Conservation (phyloP, 1,140 invertebrate species). For the Eulimnadia texana region DNA sequence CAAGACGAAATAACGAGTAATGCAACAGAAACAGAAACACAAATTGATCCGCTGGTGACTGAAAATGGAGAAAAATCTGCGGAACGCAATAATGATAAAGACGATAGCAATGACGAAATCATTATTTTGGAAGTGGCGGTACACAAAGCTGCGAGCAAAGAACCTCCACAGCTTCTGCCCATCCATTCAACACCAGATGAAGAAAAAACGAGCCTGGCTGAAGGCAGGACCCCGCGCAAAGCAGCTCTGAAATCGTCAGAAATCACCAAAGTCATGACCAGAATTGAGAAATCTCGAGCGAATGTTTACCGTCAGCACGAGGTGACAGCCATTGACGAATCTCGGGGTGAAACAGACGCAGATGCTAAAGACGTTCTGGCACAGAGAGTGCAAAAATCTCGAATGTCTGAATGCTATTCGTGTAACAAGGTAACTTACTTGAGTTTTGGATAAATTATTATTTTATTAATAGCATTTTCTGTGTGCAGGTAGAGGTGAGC, state of each 20-base stretch:
- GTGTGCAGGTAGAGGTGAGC: background rate
- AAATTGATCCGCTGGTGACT: background rate
- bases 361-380: background rate
- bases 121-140: no score
- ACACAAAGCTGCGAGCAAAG: background rate
- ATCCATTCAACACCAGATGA: background rate
- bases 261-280: background rate
- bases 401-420: background rate
- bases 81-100: background rate
- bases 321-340: background rate
- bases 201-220: background rate
- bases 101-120: background rate
- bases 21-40: background rate
- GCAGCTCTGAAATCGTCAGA: slow-evolving; percentile 6
- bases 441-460: background rate
- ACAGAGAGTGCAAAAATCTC: background rate
- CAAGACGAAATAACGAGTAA: no score
- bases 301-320: background rate
- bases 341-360: background rate
- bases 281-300: background rate
- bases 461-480: background rate
- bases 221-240: background rate
- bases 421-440: background rate
- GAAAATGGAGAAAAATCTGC: background rate
- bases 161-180: background rate